Evolutionary conservation across 1,140 invertebrate species (phyloP).

Genomic region (Pemphigus obesinymphae): DNA sequence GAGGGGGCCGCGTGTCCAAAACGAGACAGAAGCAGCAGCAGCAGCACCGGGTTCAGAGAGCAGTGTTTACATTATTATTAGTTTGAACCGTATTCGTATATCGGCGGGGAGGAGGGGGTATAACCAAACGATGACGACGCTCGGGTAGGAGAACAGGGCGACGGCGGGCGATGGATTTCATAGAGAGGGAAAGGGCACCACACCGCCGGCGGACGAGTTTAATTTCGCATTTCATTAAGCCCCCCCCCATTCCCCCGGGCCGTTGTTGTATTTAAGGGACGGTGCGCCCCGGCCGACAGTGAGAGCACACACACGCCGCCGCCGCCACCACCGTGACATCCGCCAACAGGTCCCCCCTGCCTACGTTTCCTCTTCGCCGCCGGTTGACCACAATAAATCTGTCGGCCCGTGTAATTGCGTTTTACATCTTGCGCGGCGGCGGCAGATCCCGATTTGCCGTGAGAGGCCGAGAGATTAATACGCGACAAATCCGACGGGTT

Average conservation of each 20-base stretch:
- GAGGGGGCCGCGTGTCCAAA: background rate
- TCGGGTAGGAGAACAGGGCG: background rate
- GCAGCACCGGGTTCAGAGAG: background rate
- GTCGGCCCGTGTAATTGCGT: conserved; percentile 38
- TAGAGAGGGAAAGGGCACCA: background rate
- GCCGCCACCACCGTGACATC: conserved; percentile 1
- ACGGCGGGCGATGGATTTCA: background rate
- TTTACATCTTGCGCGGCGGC: conserved; percentile 26
- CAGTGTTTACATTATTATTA: conserved; percentile 33
- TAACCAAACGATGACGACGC: background rate
- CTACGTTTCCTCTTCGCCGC: background rate
- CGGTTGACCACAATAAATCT: conserved; percentile 40
- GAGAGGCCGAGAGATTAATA: conserved; percentile 41
- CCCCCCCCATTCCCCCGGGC: background rate
- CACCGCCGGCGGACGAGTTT: conserved; percentile 1
- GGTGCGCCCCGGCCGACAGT: background rate
- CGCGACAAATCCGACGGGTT: conserved; percentile 37
- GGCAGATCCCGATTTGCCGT: conserved; percentile 24
- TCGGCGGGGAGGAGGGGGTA: background rate
- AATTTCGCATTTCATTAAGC: conserved; percentile 42
- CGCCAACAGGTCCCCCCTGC: conserved; percentile 33
- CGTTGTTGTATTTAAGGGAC: conserved; percentile 25
- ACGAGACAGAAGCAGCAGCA: background rate
- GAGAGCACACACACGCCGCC: conserved; percentile 8
- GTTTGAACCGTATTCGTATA: conserved; percentile 11